Evolutionary conservation across 2,797 vertebrate genomes (phyloP).

Genomic region (Rachycentron canadum): DNA sequence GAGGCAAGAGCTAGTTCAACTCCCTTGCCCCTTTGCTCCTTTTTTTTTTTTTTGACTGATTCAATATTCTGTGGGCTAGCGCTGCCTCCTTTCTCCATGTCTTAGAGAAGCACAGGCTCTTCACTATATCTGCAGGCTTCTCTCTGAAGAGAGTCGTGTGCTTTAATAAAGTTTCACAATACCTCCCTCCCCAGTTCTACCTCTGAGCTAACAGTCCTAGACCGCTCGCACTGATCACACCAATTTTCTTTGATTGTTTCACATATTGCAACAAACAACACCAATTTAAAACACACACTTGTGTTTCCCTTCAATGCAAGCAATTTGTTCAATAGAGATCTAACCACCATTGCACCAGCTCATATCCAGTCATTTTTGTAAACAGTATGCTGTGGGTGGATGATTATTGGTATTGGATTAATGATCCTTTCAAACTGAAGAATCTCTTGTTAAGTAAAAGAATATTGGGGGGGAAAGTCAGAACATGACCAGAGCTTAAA

Average conservation of each 20-base stretch:
- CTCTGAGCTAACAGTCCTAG: slow-evolving; percentile 26
- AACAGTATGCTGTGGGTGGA: not conserved
- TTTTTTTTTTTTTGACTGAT: slow-evolving; percentile 50
- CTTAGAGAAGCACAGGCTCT: slow-evolving; percentile 38
- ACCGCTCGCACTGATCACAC: slow-evolving; percentile 15
- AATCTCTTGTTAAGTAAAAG: not conserved
- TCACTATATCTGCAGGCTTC: slow-evolving; percentile 52
- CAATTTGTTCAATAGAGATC: slow-evolving; percentile 3
- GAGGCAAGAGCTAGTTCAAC: slow-evolving; percentile 71
- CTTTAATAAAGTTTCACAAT: slow-evolving; percentile 56
- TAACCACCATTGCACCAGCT: slow-evolving; percentile 21
- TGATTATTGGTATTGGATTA: not conserved
- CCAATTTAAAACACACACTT: slow-evolving; percentile 17
- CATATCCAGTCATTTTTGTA: slow-evolving; percentile 12
- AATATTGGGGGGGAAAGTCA: not conserved
- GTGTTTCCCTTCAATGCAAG: slow-evolving; percentile 10
- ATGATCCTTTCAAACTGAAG: not conserved
- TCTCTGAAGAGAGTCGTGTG: slow-evolving; percentile 39
- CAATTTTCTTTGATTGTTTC: slow-evolving; percentile 29
- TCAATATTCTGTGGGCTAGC: slow-evolving; percentile 62
- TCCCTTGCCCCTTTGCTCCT: slow-evolving; percentile 62
- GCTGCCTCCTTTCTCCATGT: slow-evolving; percentile 45
- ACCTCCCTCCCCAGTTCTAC: not conserved
- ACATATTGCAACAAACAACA: slow-evolving; percentile 21
- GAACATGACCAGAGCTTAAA: not conserved